Percentiles rank a stretch among this genome's conserved stretches.
These are phyloP conservation scores for Lepidothrix coronata DNA, from an alignment of 2,113 vertebrate genomes.

Conservation along the genomic window DNA sequence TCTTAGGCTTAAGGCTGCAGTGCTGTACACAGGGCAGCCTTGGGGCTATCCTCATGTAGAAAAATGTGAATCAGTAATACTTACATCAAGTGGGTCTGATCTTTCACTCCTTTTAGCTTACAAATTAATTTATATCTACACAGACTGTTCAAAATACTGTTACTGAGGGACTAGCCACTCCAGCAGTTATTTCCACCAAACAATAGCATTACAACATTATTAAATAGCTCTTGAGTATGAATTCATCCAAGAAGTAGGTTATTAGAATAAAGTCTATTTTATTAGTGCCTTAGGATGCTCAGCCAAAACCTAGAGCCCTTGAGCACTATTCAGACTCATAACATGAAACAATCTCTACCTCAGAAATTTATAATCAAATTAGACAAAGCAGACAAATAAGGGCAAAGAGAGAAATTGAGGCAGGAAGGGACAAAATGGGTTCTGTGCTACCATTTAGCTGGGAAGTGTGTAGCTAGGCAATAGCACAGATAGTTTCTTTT, in stretches of 20 bases:
- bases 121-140: background rate
- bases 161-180: background rate
- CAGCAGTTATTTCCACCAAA: background rate
- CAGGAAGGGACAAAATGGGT: conserved; percentile 6
- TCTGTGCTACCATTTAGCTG: background rate
- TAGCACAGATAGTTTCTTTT: conserved; percentile 18
- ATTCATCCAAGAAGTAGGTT: conserved; percentile 9
- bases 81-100: background rate
- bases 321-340: background rate
- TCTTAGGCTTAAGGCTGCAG: background rate
- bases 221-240: conserved; percentile 21
- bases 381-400: background rate
- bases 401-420: background rate
- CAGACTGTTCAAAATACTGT: background rate
- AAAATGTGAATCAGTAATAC: background rate
- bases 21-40: background rate
- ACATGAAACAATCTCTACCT: background rate
- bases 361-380: background rate
- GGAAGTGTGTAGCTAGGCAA: conserved; percentile 5
- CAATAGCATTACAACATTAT: background rate
- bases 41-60: background rate
- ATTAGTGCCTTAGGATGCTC: background rate
- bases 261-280: conserved; percentile 15
- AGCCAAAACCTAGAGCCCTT: background rate
- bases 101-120: background rate